phyloP scores from a whole-genome alignment of 2,797 vertebrate genomes.

The Gallinago solitaria region DNA sequence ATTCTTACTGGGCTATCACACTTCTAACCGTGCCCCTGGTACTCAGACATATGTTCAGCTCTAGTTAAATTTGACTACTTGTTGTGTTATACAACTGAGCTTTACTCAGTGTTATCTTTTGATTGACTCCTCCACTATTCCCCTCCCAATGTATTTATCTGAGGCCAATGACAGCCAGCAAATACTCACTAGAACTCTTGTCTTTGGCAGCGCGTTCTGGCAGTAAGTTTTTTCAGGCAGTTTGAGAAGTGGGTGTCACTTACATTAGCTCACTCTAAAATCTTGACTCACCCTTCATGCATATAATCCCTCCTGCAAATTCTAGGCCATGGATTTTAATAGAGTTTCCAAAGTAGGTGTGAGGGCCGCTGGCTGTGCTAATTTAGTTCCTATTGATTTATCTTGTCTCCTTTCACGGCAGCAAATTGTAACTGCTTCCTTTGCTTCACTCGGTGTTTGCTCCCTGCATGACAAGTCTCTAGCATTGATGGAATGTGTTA shows the following conservation, averaged over 20 bases:
- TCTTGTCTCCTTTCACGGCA: conserved; percentile 59
- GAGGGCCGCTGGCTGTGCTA: conserved; percentile 48
- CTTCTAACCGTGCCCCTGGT: not conserved
- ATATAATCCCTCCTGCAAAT: conserved; percentile 53
- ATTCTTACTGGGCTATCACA: not conserved
- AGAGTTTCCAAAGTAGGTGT: conserved; percentile 58
- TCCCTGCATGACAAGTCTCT: conserved; percentile 48
- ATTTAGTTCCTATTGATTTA: conserved; percentile 66
- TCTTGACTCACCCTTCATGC: conserved; percentile 38
- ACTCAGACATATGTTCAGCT: conserved; percentile 28
- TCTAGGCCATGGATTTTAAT: conserved; percentile 62
- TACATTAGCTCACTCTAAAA: conserved; percentile 49
- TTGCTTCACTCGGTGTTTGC: not conserved
- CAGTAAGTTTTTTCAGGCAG: conserved; percentile 56
- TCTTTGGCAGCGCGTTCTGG: conserved; percentile 44
- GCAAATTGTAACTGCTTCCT: conserved; percentile 63
- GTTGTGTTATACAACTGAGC: conserved; percentile 49
- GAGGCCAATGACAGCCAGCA: conserved; percentile 46
- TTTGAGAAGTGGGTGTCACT: conserved; percentile 68
- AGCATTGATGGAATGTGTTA: conserved; percentile 56
- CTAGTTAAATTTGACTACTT: conserved; percentile 33
- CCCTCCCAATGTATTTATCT: conserved; percentile 8
- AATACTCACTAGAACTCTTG: conserved; percentile 41
- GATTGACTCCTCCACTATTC: conserved; percentile 53
- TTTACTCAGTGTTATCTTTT: conserved; percentile 57